Evolutionary conservation across 2,113 vertebrate genomes (phyloP), one percentile per base, ranked within the genome.

Genomic region (Henicopernis longicauda): DNA sequence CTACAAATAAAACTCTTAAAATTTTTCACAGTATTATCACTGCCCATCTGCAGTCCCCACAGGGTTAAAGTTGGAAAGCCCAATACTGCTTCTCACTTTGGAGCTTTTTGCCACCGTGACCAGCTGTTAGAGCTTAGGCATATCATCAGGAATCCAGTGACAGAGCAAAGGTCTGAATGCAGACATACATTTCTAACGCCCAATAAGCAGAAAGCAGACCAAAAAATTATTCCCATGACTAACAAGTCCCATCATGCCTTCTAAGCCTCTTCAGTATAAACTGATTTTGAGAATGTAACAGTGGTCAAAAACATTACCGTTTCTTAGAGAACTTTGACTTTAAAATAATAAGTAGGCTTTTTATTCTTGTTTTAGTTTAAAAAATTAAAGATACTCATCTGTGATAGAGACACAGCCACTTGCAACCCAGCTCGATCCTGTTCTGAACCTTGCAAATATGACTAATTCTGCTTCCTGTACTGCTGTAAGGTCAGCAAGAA

Each of bases 111-210:
- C 47, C 86, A 86, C 82, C 5, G 27, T 52, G 89, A 81, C 62
- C 87, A 92, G 95, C 93, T 97, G 91, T 86, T 73, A 44, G 45
- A 90, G 87, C 74, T 96, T 59, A 91, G 36, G 67, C 84, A 13
- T 63, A 93, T 9, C 71, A 77, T 78, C 82, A 94, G 89, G 88
- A 96, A 97, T 87, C 74, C 85, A 95, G 94, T 65, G 82, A 92
- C 86, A 93, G 82, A 81, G 95, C 87, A 82, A 80, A 97, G 89
- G 65, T 70, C 81, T 96, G 67, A 90, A 76, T 25, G 49, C 45
- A 47, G 58, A 85, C 67, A 31, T 1, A 47, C 40, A 89, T 69
- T 91, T 85, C 54, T 78, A 59, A 82, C 86, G 90, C 83, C 83
- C 38, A 54, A 29, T 31, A 85, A 77, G 38, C 59, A 11, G 16